Percentiles rank a stretch among this genome's conserved stretches.
phyloP scores from a whole-genome alignment of 2,888 invertebrate species.

The Syrista parreyssii region DNA sequence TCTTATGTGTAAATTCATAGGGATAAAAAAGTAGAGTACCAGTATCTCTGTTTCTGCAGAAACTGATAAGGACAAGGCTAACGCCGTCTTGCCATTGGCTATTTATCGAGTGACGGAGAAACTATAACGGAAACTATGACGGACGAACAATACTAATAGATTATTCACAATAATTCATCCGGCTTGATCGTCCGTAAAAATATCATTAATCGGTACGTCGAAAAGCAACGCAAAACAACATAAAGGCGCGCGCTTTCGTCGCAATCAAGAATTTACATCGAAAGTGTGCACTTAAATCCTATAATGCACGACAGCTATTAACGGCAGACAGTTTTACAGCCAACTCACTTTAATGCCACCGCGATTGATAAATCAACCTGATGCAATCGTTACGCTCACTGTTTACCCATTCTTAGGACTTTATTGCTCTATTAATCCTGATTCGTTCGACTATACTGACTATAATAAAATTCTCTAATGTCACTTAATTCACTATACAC shows the following conservation, averaged over 20 bases:
- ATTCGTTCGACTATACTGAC: slow-evolving; percentile 8
- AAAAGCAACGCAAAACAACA: background rate
- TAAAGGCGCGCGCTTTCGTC: background rate
- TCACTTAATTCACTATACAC: slow-evolving; percentile 11
- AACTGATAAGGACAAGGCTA: too few species aligned
- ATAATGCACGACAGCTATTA: background rate
- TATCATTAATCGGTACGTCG: background rate
- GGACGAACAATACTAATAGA: background rate
- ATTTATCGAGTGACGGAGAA: too few species aligned
- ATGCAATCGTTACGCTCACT: slow-evolving; percentile 14
- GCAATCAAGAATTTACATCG: background rate
- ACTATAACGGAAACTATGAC: too few species aligned
- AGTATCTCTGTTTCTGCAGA: too few species aligned
- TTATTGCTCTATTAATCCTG: slow-evolving; percentile 13
- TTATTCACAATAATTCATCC: background rate
- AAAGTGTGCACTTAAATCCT: background rate
- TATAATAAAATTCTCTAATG: slow-evolving; percentile 19
- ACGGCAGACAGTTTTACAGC: slow-evolving; percentile 7
- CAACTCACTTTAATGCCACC: slow-evolving; percentile 16
- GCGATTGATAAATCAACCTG: slow-evolving; percentile 23
- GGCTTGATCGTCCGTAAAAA: background rate
- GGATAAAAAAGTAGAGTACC: too few species aligned
- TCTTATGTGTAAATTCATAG: too few species aligned
- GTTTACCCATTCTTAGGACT: slow-evolving; percentile 15
- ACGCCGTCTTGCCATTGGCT: too few species aligned